Percentiles rank a stretch among this genome's conserved stretches.
phyloP scores from a whole-genome alignment of 2,888 invertebrate species.

The Dolichopus griseipennis region DNA sequence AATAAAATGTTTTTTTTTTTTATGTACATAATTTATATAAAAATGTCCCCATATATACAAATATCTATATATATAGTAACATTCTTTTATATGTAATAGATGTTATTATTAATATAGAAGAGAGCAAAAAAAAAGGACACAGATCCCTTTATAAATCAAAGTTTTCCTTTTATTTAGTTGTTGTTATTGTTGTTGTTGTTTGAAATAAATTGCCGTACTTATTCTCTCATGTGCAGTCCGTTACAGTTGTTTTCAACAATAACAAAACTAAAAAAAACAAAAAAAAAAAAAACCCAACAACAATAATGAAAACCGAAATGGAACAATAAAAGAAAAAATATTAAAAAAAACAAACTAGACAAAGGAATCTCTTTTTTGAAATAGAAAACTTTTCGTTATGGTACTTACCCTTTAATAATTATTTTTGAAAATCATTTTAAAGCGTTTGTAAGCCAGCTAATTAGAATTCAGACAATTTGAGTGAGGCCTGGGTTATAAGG shows the following conservation, averaged over 20 bases:
- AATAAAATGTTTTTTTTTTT: neutral
- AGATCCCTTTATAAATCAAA: conserved; percentile 6
- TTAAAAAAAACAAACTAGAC: too few species aligned
- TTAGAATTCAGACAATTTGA: too few species aligned
- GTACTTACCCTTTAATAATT: neutral
- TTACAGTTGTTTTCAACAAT: neutral
- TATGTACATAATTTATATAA: neutral
- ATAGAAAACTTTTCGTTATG: neutral
- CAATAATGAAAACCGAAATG: neutral
- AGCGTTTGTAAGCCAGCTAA: too few species aligned
- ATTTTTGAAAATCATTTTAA: too few species aligned
- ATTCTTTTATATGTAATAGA: neutral
- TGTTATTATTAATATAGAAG: neutral
- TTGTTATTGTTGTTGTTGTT: too few species aligned
- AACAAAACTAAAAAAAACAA: neutral
- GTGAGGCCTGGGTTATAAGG: too few species aligned
- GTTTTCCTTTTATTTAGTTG: neutral
- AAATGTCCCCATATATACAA: neutral
- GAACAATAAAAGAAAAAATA: too few species aligned
- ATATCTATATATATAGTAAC: neutral
- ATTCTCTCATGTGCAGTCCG: conserved; percentile 4
- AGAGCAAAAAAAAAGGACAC: conserved; percentile 7
- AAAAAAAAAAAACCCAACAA: neutral
- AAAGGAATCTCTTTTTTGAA: too few species aligned
- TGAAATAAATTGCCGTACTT: conserved; percentile 3